Conservation (phyloP, 64 coral and sea anemone species). For the Actinia tenebrosa region DNA sequence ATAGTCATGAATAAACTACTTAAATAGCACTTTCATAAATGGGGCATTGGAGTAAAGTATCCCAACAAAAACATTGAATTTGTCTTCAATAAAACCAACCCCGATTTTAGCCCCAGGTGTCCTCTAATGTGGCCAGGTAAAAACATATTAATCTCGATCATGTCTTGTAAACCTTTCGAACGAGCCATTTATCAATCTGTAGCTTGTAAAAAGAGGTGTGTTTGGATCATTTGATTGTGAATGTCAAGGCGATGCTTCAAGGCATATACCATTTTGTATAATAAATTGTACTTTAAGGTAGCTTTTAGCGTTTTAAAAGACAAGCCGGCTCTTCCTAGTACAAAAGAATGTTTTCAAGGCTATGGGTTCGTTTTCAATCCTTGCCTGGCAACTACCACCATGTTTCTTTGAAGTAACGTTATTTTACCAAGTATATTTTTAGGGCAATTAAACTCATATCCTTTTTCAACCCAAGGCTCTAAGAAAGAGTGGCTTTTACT, state of each 20-base stretch:
- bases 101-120: neutral
- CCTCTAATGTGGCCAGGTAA: neutral
- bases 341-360: neutral
- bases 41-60: neutral
- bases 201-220: neutral
- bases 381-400: neutral
- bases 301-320: conserved; percentile 13
- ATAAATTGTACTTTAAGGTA: neutral
- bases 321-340: neutral
- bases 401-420: neutral
- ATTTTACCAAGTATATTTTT: neutral
- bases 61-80: neutral
- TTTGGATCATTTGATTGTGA: neutral
- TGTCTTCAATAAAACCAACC: neutral
- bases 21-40: neutral
- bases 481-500: neutral
- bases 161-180: neutral
- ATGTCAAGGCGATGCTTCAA: neutral
- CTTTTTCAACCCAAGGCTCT: neutral
- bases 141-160: conserved; percentile 10
- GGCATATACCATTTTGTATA: neutral
- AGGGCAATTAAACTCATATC: neutral
- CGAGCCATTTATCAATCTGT: conserved; percentile 3
- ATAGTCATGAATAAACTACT: neutral
- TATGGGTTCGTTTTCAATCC: neutral